Base-by-base conservation (phyloP, 2,888 invertebrate species). In the Scaptomyza cyrtandrae region DNA sequence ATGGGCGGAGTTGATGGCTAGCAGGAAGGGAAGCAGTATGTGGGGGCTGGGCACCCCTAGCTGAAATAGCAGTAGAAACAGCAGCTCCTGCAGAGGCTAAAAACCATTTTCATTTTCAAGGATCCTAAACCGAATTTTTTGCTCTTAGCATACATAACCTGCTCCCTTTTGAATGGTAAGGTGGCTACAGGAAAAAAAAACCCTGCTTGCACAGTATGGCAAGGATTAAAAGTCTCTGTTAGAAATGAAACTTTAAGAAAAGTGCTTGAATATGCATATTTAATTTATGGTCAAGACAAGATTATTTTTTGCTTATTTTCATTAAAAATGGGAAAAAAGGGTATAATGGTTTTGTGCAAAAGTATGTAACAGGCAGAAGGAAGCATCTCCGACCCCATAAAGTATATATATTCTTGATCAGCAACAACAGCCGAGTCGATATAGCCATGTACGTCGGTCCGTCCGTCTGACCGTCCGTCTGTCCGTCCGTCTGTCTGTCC, bases 41-140 rank as follows among this genome's bases (percentile, higher is more conserved):
- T 37, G 46, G 43, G 43, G 48, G 35, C 29, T 46, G 33, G 49
- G 70, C 64, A 61, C 86, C 50, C 10, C 19, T 35, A 53, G 59
- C 60, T 43, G 48, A 31, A 63, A 60, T 63, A 44, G 52, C 59
- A 39, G 35, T 50, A 61, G 46, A 59, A 39, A 27, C 48, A 45
- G 57, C 48, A 45, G 57, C 29, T 33, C 19, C 49, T 48, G 66
- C 64, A 64, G 64, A 44, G 50, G 48, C 71, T 66, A 68, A 71
- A 66, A 41, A 68, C 61, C 83, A 86, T 82, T 82, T 82, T 75
- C 78, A 86, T 84, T 86, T 83, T 77, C 79, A 84, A 83, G 85
- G 64, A 68, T 71, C 76, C 70, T 71, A 73, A 83, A 83, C 70
- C 74, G 76, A 81, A 78, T 73, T 80, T 73, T 78, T 68, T 76